Evolutionary conservation across 2,797 vertebrate species (phyloP), one percentile per base, ranked within the genome.

Genomic region (Tragopan temminckii): DNA sequence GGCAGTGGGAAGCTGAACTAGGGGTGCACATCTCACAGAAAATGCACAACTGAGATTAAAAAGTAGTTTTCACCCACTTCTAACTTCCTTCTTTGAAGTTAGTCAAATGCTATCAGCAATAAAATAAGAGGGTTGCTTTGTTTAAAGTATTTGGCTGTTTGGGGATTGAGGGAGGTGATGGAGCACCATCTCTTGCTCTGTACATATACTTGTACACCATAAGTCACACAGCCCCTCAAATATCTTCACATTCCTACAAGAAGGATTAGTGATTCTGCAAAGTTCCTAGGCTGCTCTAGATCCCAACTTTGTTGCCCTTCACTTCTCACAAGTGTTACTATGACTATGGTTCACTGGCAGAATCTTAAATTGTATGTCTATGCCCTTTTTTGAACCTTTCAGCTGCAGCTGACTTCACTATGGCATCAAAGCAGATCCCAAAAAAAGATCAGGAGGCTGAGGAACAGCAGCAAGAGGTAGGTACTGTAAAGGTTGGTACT

Each of bases 381-480:
- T 0, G 4, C 5, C 29, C 23, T 21, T 57, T 29, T 20, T 61
- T 70, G n/a, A 63, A 9, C 68, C 62, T 89, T 95, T 71, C 86
- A 97, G 94, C 52, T 93, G 63, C 76, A 80, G 78, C 8, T 57
- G 68, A 82, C 57, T 58, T 83, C 72, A 82, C 29, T 1, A 97
- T 97, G 94, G 96, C 95, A 24, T 90, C 94, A 48, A 82, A 75
- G 29, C 89, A 89, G 80, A 75, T 16, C 67, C 57, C 91, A 8
- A 80, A 23, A 29, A 68, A 74, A 19, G 88, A 81, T 0, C 48
- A 42, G 6, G 85, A 94, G 75, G 63, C 89, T 48, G 93, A 95
- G 90, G 95, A 95, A 64, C 86, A 94, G 85, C 93, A 85, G 63
- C 86, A 74, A 64, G 90, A 0, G 93, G 97, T 97, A 95, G 55